These are phyloP conservation scores for Lycia hirtaria DNA, from an alignment of 2,888 invertebrate genomes.

Conservation along the genomic window DNA sequence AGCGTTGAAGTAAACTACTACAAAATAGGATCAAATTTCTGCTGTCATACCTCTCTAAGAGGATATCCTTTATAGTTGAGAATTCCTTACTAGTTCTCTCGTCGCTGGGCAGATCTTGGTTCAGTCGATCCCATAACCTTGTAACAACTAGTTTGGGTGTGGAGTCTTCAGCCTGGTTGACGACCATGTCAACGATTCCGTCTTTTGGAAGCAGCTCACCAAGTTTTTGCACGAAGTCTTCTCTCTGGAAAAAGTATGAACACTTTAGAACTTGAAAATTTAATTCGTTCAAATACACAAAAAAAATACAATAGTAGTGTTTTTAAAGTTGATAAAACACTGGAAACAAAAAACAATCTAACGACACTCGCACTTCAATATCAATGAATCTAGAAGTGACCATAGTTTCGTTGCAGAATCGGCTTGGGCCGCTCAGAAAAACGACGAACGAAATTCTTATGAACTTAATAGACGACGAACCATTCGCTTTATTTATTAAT, in stretches of 20 bases:
- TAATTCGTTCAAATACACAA: too few relatives aligned
- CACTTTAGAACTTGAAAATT: neutral
- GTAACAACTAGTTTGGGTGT: conserved; percentile 49
- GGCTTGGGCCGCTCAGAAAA: too few relatives aligned
- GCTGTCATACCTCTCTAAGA: conserved; percentile 57
- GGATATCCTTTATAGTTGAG: conserved; percentile 55
- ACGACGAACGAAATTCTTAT: too few relatives aligned
- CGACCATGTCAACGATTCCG: conserved; percentile 48
- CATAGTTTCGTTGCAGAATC: too few relatives aligned
- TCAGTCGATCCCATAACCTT: conserved; percentile 50
- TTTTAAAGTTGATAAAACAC: too few relatives aligned
- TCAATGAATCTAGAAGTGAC: too few relatives aligned
- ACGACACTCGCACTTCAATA: too few relatives aligned
- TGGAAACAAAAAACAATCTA: too few relatives aligned
- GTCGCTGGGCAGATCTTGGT: conserved; percentile 35
- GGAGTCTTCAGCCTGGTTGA: conserved; percentile 50
- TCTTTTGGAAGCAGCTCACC: conserved; percentile 50
- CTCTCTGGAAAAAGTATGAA: conserved; percentile 58
- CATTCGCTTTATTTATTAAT: too few relatives aligned
- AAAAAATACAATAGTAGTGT: too few relatives aligned
- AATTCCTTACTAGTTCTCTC: conserved; percentile 46
- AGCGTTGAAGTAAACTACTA: conserved; percentile 60
- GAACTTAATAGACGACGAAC: too few relatives aligned
- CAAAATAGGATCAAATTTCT: conserved; percentile 66
- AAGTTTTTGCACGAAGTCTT: conserved; percentile 63